Base-by-base conservation (phyloP, 1,140 invertebrate species). In the Tetramorium parvispinum region DNA sequence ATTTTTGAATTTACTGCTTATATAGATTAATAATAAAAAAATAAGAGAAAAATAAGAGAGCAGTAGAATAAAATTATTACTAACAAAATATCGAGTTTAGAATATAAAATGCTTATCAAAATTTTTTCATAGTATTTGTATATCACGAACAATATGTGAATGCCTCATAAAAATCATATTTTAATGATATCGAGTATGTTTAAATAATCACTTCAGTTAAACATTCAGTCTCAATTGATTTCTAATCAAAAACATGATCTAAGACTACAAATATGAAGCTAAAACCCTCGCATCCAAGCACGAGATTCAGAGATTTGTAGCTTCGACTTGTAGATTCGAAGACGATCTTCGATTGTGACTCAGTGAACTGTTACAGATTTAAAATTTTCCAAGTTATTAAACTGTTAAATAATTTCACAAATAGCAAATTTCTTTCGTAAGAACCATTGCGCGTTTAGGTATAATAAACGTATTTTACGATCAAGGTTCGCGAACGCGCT, bases 391-490 rank as follows among this genome's bases (percentile, higher is more conserved):
- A 27, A 7, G 21, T 18, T 40, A 10, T 57, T 21, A 51, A 40
- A 73, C 37, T 53, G 5, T 59, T 13, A 82, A 27, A n/a, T 59
- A 75, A 1, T 40, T 55, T 21, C 37, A 13, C 13, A 40, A 73
- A n/a, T 7, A 3, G 49, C 61, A 57, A 88, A 82, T 71, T 57
- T 65, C 3, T 49, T 73, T 65, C 3, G 66, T 1, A 43, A 10
- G 55, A 79, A 70, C n/a, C 49, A 59, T 24, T n/a, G 13, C 43
- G 61, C 51, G 43, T 57, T 55, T 70, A 61, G 21, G 24, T 51
- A 77, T 18, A 82, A 59, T 57, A 73, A 73, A 32, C 27, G 61
- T 66, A 51, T 27, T 82, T 89, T 86, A 89, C 61, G 75, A 81
- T 83, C 71, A 40, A 73, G 51, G n/a, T 37, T 79, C 57, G 59